phyloP scores from a whole-genome alignment of 2,113 vertebrate species.

The Synodontis membranacea region DNA sequence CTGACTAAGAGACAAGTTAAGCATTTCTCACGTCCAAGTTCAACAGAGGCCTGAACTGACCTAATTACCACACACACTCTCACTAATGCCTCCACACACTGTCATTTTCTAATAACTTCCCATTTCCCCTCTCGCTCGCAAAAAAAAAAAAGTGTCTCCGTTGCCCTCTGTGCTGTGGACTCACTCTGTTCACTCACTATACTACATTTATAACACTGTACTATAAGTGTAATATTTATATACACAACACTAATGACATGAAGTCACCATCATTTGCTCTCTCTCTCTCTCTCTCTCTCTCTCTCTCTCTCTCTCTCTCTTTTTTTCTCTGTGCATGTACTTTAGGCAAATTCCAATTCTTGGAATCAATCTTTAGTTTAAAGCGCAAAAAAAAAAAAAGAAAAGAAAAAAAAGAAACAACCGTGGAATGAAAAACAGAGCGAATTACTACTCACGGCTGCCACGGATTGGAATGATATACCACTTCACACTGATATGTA shows the following conservation, averaged over 20 bases:
- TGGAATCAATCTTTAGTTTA: slow-evolving; percentile 13
- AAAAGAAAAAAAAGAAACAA: no score
- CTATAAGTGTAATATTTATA: background rate
- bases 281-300: slow-evolving; percentile 9
- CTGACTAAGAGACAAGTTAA: slow-evolving; percentile 30
- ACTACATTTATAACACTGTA: background rate
- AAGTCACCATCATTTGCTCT: background rate
- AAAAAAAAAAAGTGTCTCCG: background rate
- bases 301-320: background rate
- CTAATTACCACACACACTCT: slow-evolving; percentile 29
- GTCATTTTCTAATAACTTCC: slow-evolving; percentile 16
- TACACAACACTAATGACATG: slow-evolving; percentile 7
- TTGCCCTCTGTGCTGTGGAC: slow-evolving; percentile 5
- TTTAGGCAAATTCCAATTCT: slow-evolving; percentile 43
- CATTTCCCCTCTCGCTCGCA: background rate
- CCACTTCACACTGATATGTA: background rate
- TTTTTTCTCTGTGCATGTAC: slow-evolving; percentile 4
- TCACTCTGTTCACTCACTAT: background rate
- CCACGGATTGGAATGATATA: background rate
- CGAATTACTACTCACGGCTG: slow-evolving; percentile 32
- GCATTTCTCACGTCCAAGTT: slow-evolving; percentile 34
- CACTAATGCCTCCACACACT: slow-evolving; percentile 1
- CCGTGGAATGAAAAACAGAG: background rate
- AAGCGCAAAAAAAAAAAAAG: slow-evolving; percentile 4
- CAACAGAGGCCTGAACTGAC: slow-evolving; percentile 37